Conservation (phyloP, 2,888 invertebrate species). For the Pseudococcus jackbeardsleyi region DNA sequence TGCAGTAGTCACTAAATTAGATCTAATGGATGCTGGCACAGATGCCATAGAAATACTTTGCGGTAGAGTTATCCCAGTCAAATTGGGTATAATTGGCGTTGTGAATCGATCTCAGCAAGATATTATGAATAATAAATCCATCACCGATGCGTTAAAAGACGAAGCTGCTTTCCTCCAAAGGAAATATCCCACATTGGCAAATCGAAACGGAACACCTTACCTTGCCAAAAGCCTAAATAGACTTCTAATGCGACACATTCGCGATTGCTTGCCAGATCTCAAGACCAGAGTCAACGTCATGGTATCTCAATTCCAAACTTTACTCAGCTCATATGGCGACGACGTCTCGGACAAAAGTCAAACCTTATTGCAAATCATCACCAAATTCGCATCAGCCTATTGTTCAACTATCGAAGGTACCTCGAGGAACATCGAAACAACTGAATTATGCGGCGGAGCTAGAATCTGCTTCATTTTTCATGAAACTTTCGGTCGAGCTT, state of each 20-base stretch:
- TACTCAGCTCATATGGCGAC: slow-evolving; percentile 96
- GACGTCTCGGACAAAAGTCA: slow-evolving; percentile 97
- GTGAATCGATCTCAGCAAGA: slow-evolving; percentile 99
- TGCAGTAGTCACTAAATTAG: slow-evolving; percentile 98
- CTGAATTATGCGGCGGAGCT: slow-evolving; percentile 98
- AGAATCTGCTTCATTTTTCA: slow-evolving; percentile 99
- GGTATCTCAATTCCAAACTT: slow-evolving; percentile 97
- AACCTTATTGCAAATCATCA: slow-evolving; percentile 96
- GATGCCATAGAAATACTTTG: slow-evolving; percentile 99
- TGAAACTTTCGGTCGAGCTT: slow-evolving; percentile 95
- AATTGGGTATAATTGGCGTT: slow-evolving; percentile 96
- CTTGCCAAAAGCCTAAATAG: slow-evolving; percentile 97
- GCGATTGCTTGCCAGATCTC: slow-evolving; percentile 97
- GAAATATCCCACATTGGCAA: slow-evolving; percentile 97
- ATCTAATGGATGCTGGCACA: slow-evolving; percentile 99
- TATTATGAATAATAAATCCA: slow-evolving; percentile 87
- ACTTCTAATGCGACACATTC: slow-evolving; percentile 98
- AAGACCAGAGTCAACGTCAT: slow-evolving; percentile 98
- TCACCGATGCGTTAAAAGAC: slow-evolving; percentile 89
- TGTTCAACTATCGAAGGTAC: slow-evolving; percentile 99
- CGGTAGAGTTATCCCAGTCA: slow-evolving; percentile 97
- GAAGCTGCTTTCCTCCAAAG: slow-evolving; percentile 95
- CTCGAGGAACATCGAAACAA: slow-evolving; percentile 96
- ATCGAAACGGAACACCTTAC: slow-evolving; percentile 95
- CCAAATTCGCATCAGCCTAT: slow-evolving; percentile 98